Conservation (phyloP, 1,140 invertebrate genomes). For the Drosophila nigrodunni region DNA sequence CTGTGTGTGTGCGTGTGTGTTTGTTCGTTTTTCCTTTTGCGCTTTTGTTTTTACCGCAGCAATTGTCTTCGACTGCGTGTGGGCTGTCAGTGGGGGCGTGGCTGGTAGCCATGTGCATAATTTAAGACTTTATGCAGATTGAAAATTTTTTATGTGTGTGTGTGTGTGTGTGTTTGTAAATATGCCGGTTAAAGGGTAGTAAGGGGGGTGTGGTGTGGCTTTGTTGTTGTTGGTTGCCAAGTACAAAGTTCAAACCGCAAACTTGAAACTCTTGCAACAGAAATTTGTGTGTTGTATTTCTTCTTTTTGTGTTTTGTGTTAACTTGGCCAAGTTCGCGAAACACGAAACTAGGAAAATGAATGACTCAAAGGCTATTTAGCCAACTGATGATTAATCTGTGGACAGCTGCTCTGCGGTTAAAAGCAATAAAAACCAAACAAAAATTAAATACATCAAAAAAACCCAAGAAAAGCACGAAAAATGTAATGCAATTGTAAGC, state of each 20-base stretch:
- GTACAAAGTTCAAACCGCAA: conserved; percentile 45
- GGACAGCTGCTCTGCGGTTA: conserved; percentile 26
- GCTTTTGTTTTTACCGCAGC: conserved; percentile 30
- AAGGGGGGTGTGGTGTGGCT: neutral
- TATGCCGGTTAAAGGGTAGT: no score
- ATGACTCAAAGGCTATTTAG: conserved; percentile 50
- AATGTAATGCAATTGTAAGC: neutral
- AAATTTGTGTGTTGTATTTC: neutral
- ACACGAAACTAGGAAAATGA: conserved; percentile 30
- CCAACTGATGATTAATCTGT: conserved; percentile 48
- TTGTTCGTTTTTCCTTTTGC: conserved; percentile 27
- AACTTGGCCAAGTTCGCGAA: conserved; percentile 33
- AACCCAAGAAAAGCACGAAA: conserved; percentile 11
- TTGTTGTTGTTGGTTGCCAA: conserved; percentile 19
- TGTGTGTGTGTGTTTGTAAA: neutral
- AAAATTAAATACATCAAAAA: neutral
- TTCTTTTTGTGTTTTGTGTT: conserved; percentile 2
- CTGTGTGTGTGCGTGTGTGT: conserved; percentile 4
- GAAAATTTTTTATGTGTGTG: conserved; percentile 5
- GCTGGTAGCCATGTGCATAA: conserved; percentile 47
- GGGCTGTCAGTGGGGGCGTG: conserved; percentile 41
- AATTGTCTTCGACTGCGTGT: conserved; percentile 32
- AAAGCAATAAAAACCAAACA: conserved; percentile 16
- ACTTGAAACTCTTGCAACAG: conserved; percentile 24
- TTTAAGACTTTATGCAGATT: conserved; percentile 40